Base-by-base conservation (phyloP, 2,888 invertebrate species). In the Gortyna flavago region DNA sequence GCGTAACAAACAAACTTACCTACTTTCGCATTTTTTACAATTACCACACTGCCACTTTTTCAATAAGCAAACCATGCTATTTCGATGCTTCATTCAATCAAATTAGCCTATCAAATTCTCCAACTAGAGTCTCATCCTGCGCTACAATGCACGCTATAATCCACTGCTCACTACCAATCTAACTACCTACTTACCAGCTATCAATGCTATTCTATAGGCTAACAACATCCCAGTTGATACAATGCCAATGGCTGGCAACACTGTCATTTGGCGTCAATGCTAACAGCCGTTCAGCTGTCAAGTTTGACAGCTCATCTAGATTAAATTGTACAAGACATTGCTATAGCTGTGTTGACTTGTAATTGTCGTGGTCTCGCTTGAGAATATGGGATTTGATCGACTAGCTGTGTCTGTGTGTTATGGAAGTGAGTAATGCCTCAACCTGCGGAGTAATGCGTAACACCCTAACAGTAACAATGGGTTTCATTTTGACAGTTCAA, bases 301-400 rank as follows among this genome's bases (percentile, higher is more conserved):
- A 9, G 16, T 64, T 54, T 79, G 84, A 82, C 73, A 84, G 70
- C 67, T 84, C 57, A 59, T 61, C 69, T 41, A 44, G 69, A 57
- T 70, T 73, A 70, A 59, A 74, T 70, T 62, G 72, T 82, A 6
- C 44, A 67, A 62, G 51, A 54, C 11, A 61, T 21, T n/a, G 21
- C 6, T 44, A n/a, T 68, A 35, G 35, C 16, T 48, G n/a, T 62
- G 44, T 57, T 29, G 44, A 25, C 35, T 65, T 61, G 82, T 76
- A 48, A 81, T 64, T 62, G 48, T 32, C 21, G 29, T 41, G 18
- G 81, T 75, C 54, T 80, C 35, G 1, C 13, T 25, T 13, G 62
- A 48, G 38, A 57, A 48, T 62, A 13, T 25, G 11, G 54, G 11
- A 0, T 21, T 48, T 64, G n/a, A 57, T 64, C 61, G 57, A 32